Conservation (phyloP, 2,797 vertebrate genomes). For the Pyrrhura leucotis region DNA sequence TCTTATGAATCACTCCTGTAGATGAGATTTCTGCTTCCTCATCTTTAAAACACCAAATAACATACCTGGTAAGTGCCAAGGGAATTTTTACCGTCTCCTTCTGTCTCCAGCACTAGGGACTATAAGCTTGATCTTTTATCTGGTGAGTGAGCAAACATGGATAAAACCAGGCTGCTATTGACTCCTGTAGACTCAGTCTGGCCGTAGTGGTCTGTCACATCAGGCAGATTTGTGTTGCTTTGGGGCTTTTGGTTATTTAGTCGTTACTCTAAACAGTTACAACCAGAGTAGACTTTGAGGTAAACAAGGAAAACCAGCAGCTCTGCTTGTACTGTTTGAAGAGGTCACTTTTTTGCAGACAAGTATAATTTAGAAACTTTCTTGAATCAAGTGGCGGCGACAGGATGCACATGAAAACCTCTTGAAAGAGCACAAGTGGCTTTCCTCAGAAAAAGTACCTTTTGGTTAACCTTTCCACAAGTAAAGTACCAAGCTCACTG, state of each 20-base stretch:
- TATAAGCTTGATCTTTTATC: neutral
- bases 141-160: neutral
- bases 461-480: neutral
- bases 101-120: neutral
- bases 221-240: neutral
- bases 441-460: slow-evolving; percentile 18
- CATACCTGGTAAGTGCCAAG: neutral
- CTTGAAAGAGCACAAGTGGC: slow-evolving; percentile 21
- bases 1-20: rapidly evolving
- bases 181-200: neutral
- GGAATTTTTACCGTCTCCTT: rapidly evolving
- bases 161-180: neutral
- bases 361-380: slow-evolving; percentile 33
- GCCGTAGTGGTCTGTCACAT: rapidly evolving
- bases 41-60: neutral
- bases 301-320: slow-evolving; percentile 32
- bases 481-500: neutral
- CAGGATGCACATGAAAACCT: neutral
- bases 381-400: neutral
- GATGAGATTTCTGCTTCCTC: neutral
- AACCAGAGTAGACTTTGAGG: neutral
- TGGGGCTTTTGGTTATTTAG: neutral
- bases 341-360: slow-evolving; percentile 16
- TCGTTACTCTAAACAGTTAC: neutral
- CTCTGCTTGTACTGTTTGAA: slow-evolving; percentile 23